Percentiles rank a stretch among this genome's conserved stretches.
Evolutionary conservation across 1,140 invertebrate species (phyloP).

Genomic region (Heliothis subflexa): DNA sequence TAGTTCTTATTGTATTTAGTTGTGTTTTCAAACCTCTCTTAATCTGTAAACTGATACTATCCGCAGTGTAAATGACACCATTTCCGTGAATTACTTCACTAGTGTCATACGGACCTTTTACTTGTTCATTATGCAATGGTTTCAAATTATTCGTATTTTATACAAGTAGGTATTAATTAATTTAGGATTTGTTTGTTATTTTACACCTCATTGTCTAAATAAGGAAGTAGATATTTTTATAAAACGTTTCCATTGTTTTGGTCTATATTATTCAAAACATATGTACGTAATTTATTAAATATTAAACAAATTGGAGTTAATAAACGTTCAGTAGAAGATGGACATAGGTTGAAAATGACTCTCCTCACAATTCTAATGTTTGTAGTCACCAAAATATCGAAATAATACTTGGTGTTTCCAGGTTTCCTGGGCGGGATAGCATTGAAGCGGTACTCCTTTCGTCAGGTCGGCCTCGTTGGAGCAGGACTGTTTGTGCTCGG

Average conservation of each 20-base stretch:
- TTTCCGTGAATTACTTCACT: constrained; percentile 18
- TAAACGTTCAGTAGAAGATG: too few relatives aligned
- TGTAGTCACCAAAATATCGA: background rate
- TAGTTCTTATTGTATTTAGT: background rate
- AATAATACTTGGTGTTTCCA: constrained; percentile 55
- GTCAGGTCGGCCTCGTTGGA: constrained; percentile 80
- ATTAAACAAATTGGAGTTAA: too few relatives aligned
- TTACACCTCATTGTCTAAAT: too few relatives aligned
- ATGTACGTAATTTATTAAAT: too few relatives aligned
- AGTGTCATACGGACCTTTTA: constrained; percentile 5
- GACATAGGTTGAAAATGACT: too few relatives aligned
- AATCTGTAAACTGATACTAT: constrained; percentile 18
- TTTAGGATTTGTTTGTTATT: too few relatives aligned
- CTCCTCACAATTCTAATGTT: too few relatives aligned
- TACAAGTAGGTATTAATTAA: background rate
- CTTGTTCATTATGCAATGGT: constrained; percentile 1
- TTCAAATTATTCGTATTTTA: background rate
- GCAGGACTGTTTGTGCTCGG: constrained; percentile 77
- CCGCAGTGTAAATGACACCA: constrained; percentile 24
- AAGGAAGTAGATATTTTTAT: too few relatives aligned
- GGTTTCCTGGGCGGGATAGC: constrained; percentile 82
- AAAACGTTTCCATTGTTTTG: too few relatives aligned
- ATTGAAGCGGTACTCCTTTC: constrained; percentile 79
- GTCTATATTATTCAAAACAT: too few relatives aligned
- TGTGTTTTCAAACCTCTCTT: background rate